Conservation (phyloP, 2,113 vertebrate species). For the Ptilonorhynchus violaceus region DNA sequence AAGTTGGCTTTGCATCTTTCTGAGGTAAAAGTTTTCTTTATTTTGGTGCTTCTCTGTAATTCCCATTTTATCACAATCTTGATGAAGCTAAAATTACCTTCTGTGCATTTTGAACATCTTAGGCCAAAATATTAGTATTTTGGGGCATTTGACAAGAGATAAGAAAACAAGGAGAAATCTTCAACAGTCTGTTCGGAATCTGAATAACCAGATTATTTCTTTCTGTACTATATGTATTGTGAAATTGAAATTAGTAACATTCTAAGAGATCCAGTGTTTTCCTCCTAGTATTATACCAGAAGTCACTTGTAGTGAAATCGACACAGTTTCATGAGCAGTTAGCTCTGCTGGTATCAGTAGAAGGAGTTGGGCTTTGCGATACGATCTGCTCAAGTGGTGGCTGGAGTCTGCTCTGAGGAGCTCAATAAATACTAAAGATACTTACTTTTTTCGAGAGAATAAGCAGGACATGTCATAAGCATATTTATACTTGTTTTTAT, state of each 20-base stretch:
- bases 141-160: background rate
- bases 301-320: background rate
- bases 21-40: slow-evolving; percentile 79
- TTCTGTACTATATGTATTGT: background rate
- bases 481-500: background rate
- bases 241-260: background rate
- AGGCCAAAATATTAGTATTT: background rate
- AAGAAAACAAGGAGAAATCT: background rate
- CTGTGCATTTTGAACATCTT: background rate
- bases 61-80: background rate
- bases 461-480: background rate
- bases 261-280: background rate
- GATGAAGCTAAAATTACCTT: background rate
- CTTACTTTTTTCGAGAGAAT: background rate
- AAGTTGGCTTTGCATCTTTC: slow-evolving; percentile 92
- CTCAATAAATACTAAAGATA: background rate
- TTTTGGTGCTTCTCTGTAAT: background rate
- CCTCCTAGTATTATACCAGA: background rate
- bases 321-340: background rate
- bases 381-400: background rate
- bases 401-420: background rate
- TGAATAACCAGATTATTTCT: background rate
- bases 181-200: background rate
- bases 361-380: background rate
- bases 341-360: background rate